These are phyloP conservation scores for Watersipora subatra DNA, from an alignment of 1,140 invertebrate genomes.

Conservation along the genomic window DNA sequence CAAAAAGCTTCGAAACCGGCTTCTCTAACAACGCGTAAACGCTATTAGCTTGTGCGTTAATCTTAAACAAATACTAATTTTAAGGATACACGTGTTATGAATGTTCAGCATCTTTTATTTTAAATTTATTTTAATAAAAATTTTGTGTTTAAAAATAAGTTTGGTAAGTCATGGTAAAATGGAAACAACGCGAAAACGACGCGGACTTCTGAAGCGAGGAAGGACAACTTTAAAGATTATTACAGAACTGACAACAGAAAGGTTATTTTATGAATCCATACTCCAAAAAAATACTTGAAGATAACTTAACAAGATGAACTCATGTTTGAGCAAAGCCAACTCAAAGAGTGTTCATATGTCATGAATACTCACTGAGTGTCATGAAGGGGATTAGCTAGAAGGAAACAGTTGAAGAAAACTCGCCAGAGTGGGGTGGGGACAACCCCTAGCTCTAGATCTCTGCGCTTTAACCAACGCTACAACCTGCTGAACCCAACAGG, in stretches of 20 bases:
- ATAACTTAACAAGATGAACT: not conserved
- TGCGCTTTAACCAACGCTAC: too few species aligned
- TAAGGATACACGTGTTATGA: not conserved
- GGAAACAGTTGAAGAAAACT: too few species aligned
- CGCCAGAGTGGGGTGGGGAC: too few species aligned
- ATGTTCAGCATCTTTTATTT: not conserved
- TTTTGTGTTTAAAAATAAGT: not conserved
- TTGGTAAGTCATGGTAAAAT: not conserved
- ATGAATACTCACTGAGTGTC: too few species aligned
- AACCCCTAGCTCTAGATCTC: too few species aligned
- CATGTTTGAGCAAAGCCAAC: too few species aligned
- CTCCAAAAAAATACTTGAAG: not conserved
- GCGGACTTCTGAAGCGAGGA: too few species aligned
- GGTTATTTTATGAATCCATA: not conserved
- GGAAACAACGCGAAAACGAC: too few species aligned
- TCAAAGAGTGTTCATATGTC: too few species aligned
- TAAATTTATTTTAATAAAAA: not conserved
- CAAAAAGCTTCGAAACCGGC: not conserved
- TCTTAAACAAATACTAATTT: not conserved
- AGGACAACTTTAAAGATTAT: not conserved
- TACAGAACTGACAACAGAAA: not conserved
- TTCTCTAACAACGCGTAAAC: not conserved
- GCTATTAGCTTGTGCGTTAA: not conserved
- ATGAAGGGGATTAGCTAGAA: too few species aligned
- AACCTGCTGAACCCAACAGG: too few species aligned